Evolutionary conservation across 2,797 vertebrate genomes (phyloP).

Genomic region (Anniella stebbinsi): DNA sequence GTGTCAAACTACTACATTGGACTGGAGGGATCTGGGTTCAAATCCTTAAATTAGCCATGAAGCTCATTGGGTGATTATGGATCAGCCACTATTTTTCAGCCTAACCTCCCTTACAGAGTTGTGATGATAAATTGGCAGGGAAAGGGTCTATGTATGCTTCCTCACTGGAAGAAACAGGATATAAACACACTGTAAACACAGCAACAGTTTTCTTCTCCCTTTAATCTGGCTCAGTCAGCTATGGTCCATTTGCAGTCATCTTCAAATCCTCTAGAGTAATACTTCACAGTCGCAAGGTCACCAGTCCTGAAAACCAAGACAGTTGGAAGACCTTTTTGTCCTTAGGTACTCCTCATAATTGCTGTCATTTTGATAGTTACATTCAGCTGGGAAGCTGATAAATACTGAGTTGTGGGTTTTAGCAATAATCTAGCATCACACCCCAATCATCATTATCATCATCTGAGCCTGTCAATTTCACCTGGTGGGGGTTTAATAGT

Average conservation of each 20-base stretch:
- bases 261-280: neutral
- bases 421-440: conserved; percentile 32
- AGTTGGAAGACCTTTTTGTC: neutral
- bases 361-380: neutral
- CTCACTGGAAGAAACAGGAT: neutral
- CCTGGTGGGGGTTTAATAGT: neutral
- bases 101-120: neutral
- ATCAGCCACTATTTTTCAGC: neutral
- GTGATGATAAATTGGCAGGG: neutral
- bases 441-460: neutral
- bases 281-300: rapidly evolving
- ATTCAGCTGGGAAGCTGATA: neutral
- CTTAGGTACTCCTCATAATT: conserved; percentile 4
- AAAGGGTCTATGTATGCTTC: neutral
- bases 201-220: neutral
- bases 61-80: neutral
- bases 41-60: neutral
- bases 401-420: neutral
- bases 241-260: neutral
- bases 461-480: neutral
- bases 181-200: neutral
- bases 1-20: too few relatives aligned
- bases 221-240: neutral
- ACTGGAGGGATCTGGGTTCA: neutral
- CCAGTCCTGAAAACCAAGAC: neutral